These are phyloP conservation scores for Steinernema scapterisci DNA, from an alignment of 2,888 invertebrate genomes.

Conservation along the genomic window DNA sequence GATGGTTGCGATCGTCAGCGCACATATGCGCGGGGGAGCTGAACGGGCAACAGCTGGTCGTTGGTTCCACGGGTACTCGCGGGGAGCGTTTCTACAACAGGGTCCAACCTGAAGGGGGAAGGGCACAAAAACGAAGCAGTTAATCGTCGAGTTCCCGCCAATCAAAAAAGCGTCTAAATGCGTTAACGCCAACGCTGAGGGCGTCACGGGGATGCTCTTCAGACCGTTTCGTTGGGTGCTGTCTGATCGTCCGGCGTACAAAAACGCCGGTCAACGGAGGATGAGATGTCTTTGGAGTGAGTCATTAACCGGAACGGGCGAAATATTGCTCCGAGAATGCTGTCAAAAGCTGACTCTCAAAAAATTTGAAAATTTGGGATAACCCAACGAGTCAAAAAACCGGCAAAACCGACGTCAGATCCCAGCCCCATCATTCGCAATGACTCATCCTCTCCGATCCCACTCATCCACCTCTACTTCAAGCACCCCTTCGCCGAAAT, in stretches of 20 bases:
- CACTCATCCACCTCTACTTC: too few species aligned
- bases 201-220: neutral
- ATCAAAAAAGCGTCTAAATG: conserved; percentile 4
- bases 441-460: neutral
- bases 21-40: too few species aligned
- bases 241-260: neutral
- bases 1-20: neutral
- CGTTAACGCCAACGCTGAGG: neutral
- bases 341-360: too few species aligned
- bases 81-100: neutral
- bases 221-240: neutral
- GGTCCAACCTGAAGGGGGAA: neutral
- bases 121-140: neutral
- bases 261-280: too few species aligned
- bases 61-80: neutral
- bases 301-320: too few species aligned
- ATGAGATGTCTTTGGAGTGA: too few species aligned
- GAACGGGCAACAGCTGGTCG: conserved; percentile 1
- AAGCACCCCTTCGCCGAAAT: neutral
- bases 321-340: too few species aligned
- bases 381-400: too few species aligned
- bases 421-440: neutral
- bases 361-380: too few species aligned
- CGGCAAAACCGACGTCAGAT: too few species aligned
- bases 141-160: conserved; percentile 20